Percentiles rank a stretch among this genome's conserved stretches.
These are phyloP conservation scores for Mesocentrotus franciscanus DNA, from an alignment of 53 echinoderm and acorn worm species.

Conservation along the genomic window DNA sequence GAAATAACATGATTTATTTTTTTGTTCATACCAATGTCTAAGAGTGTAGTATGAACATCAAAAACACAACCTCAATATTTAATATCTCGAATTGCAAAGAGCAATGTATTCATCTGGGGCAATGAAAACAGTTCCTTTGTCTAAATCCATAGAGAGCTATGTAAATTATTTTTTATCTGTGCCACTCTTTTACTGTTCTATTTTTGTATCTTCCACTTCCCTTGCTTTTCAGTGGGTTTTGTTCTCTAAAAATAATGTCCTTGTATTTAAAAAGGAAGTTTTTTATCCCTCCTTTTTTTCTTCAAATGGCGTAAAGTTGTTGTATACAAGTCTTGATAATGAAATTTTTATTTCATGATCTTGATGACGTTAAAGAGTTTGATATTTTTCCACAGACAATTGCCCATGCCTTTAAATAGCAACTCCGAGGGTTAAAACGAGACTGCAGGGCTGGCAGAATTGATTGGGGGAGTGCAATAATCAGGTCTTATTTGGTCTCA, in stretches of 20 bases:
- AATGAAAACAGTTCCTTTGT: neutral
- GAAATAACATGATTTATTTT: neutral
- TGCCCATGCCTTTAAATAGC: neutral
- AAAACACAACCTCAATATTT: too few relatives aligned
- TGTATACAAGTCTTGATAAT: neutral
- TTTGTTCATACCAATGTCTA: neutral
- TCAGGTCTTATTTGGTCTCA: neutral
- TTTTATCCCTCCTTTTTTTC: neutral
- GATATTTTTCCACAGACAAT: neutral
- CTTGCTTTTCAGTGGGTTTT: neutral
- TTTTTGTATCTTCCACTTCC: neutral
- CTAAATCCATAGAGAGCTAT: neutral
- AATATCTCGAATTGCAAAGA: neutral
- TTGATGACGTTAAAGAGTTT: neutral
- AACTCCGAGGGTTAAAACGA: neutral
- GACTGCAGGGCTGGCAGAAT: neutral
- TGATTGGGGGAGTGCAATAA: neutral
- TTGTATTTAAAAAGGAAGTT: neutral
- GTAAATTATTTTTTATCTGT: neutral
- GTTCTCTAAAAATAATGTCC: neutral
- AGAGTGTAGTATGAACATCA: neutral
- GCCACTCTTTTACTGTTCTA: neutral
- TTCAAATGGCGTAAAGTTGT: neutral
- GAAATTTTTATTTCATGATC: neutral
- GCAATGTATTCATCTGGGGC: neutral